A percentile compares a stretch with the other conserved stretches of the same genome.
phyloP scores from a whole-genome alignment of 1,140 invertebrate genomes.

The Phenacoccus solenopsis region DNA sequence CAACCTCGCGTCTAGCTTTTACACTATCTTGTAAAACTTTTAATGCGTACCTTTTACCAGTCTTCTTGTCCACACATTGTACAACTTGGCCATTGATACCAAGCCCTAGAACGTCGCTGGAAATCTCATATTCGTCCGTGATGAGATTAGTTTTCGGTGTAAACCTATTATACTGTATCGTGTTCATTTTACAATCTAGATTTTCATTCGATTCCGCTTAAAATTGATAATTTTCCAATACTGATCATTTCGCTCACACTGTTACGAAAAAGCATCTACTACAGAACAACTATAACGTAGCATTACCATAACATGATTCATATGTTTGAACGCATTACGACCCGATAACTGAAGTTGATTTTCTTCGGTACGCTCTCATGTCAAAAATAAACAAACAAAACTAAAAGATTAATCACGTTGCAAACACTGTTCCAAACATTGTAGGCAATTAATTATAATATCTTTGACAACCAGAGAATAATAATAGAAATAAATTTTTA shows the following conservation, averaged over 20 bases:
- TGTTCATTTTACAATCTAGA: neutral
- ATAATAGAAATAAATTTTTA: no score
- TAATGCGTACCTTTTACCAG: constrained; percentile 66
- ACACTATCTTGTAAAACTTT: constrained; percentile 82
- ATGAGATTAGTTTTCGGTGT: constrained; percentile 63
- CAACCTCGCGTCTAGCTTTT: constrained; percentile 88
- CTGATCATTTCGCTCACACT: neutral
- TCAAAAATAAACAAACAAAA: neutral
- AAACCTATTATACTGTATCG: constrained; percentile 23
- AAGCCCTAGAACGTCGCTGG: constrained; percentile 86
- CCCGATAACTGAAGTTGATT: neutral
- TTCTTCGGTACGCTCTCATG: neutral
- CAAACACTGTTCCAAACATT: neutral
- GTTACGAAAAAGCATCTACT: neutral
- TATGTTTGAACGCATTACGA: neutral
- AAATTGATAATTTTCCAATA: neutral
- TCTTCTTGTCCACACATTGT: constrained; percentile 53
- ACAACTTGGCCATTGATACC: constrained; percentile 95
- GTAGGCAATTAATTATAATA: neutral
- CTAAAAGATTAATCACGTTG: neutral
- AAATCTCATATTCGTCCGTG: constrained; percentile 85
- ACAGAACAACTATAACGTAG: neutral
- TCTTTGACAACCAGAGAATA: neutral
- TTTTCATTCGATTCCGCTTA: neutral
- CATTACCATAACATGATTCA: neutral